Base-by-base conservation (phyloP, 1,140 invertebrate species). In the Tyrophagus putrescentiae region DNA sequence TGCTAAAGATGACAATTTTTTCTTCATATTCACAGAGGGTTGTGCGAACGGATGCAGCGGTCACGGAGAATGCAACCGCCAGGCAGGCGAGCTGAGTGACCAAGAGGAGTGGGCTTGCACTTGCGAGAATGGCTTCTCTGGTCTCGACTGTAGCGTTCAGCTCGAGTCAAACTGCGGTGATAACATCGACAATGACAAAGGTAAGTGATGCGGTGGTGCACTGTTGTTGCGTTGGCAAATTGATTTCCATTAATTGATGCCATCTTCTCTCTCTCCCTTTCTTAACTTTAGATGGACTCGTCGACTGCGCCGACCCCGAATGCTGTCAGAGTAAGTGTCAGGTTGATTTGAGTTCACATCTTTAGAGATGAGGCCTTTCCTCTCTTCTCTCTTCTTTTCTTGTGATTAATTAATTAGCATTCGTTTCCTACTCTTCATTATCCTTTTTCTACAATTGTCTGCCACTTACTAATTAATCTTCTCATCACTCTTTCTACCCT, bases 231-330 rank as follows among this genome's bases (percentile, higher is more conserved):
- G 42, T 31, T 64, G 21, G n/a, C 27, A 18, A 27, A 18, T 39
- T 33, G 7, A 23, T 21, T 32, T 54, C 6, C 29, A 6, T 54
- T 21, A 31, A 29, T 56, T 13, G 21, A 16, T 56, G 16, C 3
- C 16, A 23, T 23, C 23, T 3, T 58, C 4, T 23, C 39, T 21
- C 18, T 3, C 18, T 45, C 11, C 25, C 31, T 59, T 16, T 60
- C 54, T 4, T 59, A 13, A n/a, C 56, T 57, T 21, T 70, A 97
- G 95, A 99, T 80, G 93, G 93, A 59, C 86, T 97, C 78, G 80
- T 82, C 54, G 95, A 99, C 76, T 99, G 95, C 75, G 87, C 89
- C 33, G 95, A 99, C 75, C 91, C 87, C 67, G 95, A 98, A 74
- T 82, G 80, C 67, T 96, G 92, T 74, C 80, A 80, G 57, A 81